Evolutionary conservation across 2,888 invertebrate genomes (phyloP).

Genomic region (Hoplodrina ambigua): DNA sequence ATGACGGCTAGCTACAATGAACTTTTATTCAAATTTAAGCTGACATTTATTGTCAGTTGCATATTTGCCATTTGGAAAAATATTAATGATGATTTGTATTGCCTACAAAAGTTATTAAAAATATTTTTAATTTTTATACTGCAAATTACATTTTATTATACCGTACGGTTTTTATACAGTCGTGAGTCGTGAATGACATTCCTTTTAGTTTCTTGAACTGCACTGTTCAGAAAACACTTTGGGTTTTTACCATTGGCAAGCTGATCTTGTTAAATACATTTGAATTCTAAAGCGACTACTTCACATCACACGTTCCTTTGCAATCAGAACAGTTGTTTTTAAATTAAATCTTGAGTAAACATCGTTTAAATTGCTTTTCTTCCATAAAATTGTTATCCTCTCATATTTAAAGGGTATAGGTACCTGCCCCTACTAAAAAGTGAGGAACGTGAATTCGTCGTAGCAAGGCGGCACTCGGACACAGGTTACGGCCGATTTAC

Average conservation of each 20-base stretch:
- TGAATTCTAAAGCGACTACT: conserved; percentile 10
- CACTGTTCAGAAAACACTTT: not conserved
- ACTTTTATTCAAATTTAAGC: conserved; percentile 61
- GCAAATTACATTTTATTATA: conserved; percentile 25
- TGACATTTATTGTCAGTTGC: conserved; percentile 16
- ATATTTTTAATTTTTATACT: conserved; percentile 13
- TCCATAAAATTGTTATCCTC: too few species aligned
- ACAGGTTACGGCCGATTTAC: conserved; percentile 84
- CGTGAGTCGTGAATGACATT: conserved; percentile 18
- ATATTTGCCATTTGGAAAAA: conserved; percentile 14
- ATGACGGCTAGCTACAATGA: conserved; percentile 77
- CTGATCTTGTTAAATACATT: conserved; percentile 12
- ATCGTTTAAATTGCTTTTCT: not conserved
- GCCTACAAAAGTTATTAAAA: conserved; percentile 8
- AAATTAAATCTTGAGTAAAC: not conserved
- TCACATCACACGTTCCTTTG: conserved; percentile 10
- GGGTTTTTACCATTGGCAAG: conserved; percentile 47
- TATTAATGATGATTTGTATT: conserved; percentile 4
- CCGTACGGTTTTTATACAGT: conserved; percentile 7
- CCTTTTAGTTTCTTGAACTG: conserved; percentile 46
- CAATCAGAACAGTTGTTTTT: conserved; percentile 7
- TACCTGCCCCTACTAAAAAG: not conserved
- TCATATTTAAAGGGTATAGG: not conserved
- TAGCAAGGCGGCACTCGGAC: conserved; percentile 69
- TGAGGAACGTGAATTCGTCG: conserved; percentile 65